These are phyloP conservation scores for Entosphenus tridentatus DNA, from an alignment of 2,113 vertebrate species.

Conservation along the genomic window DNA sequence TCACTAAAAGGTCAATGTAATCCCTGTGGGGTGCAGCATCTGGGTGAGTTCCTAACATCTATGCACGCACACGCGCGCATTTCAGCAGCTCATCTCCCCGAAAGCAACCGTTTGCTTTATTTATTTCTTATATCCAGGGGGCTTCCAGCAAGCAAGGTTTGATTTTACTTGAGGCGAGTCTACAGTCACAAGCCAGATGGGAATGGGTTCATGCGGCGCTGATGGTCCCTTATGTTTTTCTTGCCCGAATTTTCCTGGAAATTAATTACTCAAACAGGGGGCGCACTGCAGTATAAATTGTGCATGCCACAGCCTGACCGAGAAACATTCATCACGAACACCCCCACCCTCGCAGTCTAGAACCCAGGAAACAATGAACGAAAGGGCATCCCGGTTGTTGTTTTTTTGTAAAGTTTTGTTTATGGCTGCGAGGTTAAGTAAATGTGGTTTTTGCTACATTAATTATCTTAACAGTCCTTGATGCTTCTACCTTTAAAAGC, in stretches of 20 bases:
- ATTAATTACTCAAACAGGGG: constrained; percentile 6
- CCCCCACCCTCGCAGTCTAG: not conserved
- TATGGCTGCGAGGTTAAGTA: not conserved
- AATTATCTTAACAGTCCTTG: too few species aligned
- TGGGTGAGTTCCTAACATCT: too few species aligned
- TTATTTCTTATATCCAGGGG: too few species aligned
- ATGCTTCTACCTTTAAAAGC: too few species aligned
- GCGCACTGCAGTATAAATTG: constrained; percentile 4
- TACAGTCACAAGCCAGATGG: constrained; percentile 4
- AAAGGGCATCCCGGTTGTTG: constrained; percentile 5
- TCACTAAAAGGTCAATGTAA: too few species aligned
- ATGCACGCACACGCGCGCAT: too few species aligned
- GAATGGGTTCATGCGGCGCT: not conserved
- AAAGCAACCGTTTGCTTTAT: too few species aligned
- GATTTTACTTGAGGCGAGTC: not conserved
- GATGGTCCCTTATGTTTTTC: constrained; percentile 1
- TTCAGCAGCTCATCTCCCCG: too few species aligned
- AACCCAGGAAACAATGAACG: not conserved
- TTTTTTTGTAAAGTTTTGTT: constrained; percentile 6
- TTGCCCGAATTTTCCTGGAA: constrained; percentile 1
- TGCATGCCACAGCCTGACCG: not conserved
- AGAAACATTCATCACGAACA: not conserved
- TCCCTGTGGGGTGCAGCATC: too few species aligned
- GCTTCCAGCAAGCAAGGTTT: too few species aligned
- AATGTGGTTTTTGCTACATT: too few species aligned